phyloP scores from a whole-genome alignment of 2,888 invertebrate genomes.

The Hemaris fuciformis region DNA sequence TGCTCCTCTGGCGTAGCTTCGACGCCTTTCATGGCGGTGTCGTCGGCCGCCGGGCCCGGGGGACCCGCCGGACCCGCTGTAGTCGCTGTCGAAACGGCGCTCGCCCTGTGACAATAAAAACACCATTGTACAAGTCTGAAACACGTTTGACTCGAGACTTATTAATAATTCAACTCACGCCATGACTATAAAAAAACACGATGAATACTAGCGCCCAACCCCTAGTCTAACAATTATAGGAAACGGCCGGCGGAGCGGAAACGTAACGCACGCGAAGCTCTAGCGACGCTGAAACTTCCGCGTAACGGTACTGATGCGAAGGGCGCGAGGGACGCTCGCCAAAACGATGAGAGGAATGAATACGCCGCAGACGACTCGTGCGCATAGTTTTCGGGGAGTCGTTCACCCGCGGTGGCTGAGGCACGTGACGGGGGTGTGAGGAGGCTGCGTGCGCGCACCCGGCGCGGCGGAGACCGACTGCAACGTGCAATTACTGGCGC shows the following conservation, averaged over 20 bases:
- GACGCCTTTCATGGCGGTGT: constrained; percentile 74
- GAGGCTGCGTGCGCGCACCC: constrained; percentile 78
- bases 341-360: constrained; percentile 24
- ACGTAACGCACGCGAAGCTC: constrained; percentile 57
- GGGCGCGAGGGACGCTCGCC: background rate
- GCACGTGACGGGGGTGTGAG: constrained; percentile 31
- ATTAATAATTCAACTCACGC: constrained; percentile 57
- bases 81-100: constrained; percentile 55
- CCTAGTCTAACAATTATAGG: constrained; percentile 33
- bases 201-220: constrained; percentile 39
- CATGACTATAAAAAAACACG: constrained; percentile 44
- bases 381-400: constrained; percentile 49
- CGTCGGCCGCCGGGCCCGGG: constrained; percentile 64
- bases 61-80: constrained; percentile 64
- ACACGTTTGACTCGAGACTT: background rate
- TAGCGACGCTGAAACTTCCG: constrained; percentile 46
- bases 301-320: constrained; percentile 49
- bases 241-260: constrained; percentile 45
- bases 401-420: too few relatives aligned
- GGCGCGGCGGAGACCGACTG: constrained; percentile 72
- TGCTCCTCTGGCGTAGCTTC: constrained; percentile 78
- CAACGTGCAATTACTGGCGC: constrained; percentile 64
- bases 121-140: constrained; percentile 19
- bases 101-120: constrained; percentile 63
- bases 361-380: constrained; percentile 33